Evolutionary conservation across 2,113 vertebrate species (phyloP).

Genomic region (Strigops habroptila): DNA sequence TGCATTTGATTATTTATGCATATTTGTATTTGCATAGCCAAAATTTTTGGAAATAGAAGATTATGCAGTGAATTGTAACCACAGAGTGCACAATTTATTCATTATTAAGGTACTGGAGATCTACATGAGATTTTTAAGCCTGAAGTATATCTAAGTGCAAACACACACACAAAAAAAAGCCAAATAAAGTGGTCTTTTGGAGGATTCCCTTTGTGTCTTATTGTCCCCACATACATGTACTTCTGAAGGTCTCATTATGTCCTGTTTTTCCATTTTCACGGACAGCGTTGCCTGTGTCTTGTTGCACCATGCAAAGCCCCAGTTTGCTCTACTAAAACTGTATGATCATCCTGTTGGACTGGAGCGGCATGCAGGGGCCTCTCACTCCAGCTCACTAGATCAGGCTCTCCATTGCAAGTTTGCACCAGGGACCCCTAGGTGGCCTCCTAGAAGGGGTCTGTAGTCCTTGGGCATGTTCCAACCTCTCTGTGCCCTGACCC

Average conservation of each 20-base stretch:
- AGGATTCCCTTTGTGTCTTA: neutral
- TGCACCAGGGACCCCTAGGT: neutral
- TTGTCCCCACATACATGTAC: neutral
- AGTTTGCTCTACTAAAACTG: neutral
- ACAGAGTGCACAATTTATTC: neutral
- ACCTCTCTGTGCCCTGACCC: rapidly evolving
- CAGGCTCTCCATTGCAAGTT: neutral
- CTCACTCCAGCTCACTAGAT: neutral
- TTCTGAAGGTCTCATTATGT: neutral
- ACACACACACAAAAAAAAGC: neutral
- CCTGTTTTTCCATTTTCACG: neutral
- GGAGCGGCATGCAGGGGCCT: neutral
- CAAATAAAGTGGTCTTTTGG: neutral
- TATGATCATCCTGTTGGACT: neutral
- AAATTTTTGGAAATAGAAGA: neutral
- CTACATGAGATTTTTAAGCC: neutral
- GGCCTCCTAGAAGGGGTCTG: neutral
- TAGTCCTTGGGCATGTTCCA: neutral
- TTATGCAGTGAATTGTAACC: neutral
- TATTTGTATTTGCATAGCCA: neutral
- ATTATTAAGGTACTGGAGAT: neutral
- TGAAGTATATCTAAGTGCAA: neutral
- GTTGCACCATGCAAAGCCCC: neutral
- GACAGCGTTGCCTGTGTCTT: neutral
- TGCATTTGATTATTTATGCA: neutral